Evolutionary conservation across 2,888 invertebrate genomes (phyloP), one percentile per base, ranked within the genome.

Genomic region (Eugnorisma glareosa): DNA sequence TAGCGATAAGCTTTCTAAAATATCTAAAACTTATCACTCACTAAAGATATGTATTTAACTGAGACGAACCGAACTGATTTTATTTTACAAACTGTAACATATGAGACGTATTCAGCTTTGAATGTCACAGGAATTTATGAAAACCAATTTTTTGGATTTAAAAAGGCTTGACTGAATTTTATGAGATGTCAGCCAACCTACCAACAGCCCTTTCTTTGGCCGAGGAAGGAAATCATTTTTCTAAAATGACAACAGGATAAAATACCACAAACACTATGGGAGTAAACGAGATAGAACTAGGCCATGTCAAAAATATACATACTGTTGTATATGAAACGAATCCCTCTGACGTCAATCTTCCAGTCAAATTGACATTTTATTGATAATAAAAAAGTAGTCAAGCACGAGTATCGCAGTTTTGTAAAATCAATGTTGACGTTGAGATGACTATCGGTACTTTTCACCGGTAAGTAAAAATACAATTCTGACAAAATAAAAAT

Each of bases 1-100:
- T 82, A 57, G 68, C 72, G 79, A 84, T 86, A 86, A 84, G 86
- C 82, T 84, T 81, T 85, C 81, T 83, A 88, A 76, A 81, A 70
- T 81, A 83, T 79, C 79, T 77, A 67, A 79, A 83, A 84, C 81
- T 81, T 87, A 87, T 83, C 89, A 87, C 86, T 86, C 84, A 84
- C 87, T 54, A 45, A 24, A 57, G 68, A 79, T 79, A 70, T 67
- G 43, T 78, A 63, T 69, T 69, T 75, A 24, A 61, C 43, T 67
- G 66, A 73, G 71, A 77, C 66, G 68, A 66, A 75, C 43, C 31
- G 45, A 82, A 75, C 68, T 57, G 69, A 75, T 64, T 73, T 67
- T 70, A 74, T 28, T 51, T 28, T 21, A 45, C 10, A 64, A 59
- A 59, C 37, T 37, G 45, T 21, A 37, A 64, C 24, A 24, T 54